Evolutionary conservation across 1,140 invertebrate species (phyloP).

Genomic region (Magallana gigas): DNA sequence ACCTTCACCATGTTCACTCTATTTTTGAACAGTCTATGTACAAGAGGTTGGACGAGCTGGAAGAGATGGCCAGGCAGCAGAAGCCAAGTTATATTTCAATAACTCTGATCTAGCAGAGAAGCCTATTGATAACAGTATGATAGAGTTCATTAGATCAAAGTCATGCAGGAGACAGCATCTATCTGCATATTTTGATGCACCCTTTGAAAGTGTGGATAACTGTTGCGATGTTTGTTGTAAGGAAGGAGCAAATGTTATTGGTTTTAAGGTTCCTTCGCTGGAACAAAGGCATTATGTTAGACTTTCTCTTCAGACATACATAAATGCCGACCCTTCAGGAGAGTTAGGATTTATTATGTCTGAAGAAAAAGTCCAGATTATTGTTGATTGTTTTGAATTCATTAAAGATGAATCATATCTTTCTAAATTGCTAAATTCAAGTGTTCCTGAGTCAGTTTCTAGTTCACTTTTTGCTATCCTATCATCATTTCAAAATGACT

Average conservation of each 20-base stretch:
- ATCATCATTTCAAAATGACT: background rate
- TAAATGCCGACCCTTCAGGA: background rate
- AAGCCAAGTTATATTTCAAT: background rate
- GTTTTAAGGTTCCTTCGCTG: background rate
- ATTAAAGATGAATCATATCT: no score
- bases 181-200: background rate
- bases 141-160: background rate
- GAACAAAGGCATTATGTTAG: background rate
- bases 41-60: slow-evolving; percentile 23
- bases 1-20: background rate
- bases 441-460: no score
- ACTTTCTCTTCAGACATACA: background rate
- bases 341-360: background rate
- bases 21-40: background rate
- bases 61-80: background rate
- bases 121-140: background rate
- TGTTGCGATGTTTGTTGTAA: background rate
- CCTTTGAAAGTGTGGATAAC: background rate
- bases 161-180: background rate
- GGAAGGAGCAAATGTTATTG: background rate
- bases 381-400: no score
- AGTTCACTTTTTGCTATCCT: background rate
- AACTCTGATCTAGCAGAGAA: background rate
- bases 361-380: background rate
- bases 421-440: no score